Percentiles rank a stretch among this genome's conserved stretches.
Evolutionary conservation across 1,140 invertebrate genomes (phyloP).

Genomic region (Delia radicum): DNA sequence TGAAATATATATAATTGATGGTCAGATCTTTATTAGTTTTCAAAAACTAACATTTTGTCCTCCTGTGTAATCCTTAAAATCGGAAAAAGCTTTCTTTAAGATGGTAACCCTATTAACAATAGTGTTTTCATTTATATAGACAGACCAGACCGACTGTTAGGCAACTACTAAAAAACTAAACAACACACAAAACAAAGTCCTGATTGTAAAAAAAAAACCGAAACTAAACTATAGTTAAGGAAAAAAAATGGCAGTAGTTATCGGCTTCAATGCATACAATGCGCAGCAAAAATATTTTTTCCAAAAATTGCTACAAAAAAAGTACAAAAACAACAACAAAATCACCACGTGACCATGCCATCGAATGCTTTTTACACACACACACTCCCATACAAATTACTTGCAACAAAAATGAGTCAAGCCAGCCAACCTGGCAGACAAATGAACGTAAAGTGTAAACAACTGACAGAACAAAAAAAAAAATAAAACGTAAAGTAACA

Average conservation of each 20-base stretch:
- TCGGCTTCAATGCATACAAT: conserved; percentile 42
- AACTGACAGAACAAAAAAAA: background rate
- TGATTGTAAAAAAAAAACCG: background rate
- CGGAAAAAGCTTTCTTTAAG: no score
- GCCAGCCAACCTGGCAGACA: background rate
- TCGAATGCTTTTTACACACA: background rate
- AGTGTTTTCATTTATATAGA: background rate
- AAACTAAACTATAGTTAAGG: conserved; percentile 12
- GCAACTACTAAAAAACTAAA: background rate
- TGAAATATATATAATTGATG: no score
- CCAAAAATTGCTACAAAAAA: background rate
- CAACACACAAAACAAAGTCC: background rate
- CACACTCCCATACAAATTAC: no score
- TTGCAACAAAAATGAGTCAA: background rate
- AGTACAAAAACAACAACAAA: background rate
- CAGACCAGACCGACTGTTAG: background rate
- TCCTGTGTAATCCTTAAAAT: no score
- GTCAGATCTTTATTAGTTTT: no score
- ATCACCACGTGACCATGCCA: background rate
- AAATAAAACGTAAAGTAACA: background rate
- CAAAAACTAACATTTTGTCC: no score
- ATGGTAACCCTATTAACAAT: background rate
- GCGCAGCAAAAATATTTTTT: background rate
- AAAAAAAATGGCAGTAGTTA: conserved; percentile 34
- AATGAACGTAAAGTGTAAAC: background rate